phyloP scores from a whole-genome alignment of 2,797 vertebrate species.

The Salarias fasciatus region DNA sequence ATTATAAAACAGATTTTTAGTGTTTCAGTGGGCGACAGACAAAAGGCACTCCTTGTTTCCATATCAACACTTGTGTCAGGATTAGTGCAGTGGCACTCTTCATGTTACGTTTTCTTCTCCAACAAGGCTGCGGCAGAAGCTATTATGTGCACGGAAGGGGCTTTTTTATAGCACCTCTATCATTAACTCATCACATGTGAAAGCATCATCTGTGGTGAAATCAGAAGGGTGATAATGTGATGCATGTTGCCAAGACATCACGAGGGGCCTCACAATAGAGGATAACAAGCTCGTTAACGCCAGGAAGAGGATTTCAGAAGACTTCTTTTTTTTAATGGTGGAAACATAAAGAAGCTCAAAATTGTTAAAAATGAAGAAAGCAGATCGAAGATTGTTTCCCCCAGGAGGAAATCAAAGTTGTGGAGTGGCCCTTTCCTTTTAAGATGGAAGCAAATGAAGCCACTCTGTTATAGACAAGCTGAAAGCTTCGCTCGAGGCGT shows the following conservation, averaged over 20 bases:
- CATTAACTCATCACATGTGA: constrained; percentile 33
- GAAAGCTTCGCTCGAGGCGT: no score
- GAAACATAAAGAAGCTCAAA: not conserved
- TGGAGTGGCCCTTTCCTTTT: not conserved
- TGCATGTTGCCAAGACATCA: constrained; percentile 3
- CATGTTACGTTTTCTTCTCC: not conserved
- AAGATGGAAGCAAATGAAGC: no score
- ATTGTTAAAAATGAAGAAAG: not conserved
- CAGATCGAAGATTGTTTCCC: constrained; percentile 11
- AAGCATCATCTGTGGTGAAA: constrained; percentile 15
- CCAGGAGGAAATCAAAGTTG: constrained; percentile 8
- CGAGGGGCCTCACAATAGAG: not conserved
- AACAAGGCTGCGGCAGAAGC: constrained; percentile 17
- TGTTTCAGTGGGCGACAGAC: no score
- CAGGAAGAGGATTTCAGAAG: no score
- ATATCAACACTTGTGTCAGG: not conserved
- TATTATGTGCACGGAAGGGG: constrained; percentile 1
- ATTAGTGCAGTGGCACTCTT: not conserved
- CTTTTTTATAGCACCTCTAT: constrained; percentile 42
- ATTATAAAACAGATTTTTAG: not conserved
- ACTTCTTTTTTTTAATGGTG: constrained; percentile 2
- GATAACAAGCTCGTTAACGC: not conserved
- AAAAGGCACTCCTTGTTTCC: not conserved
- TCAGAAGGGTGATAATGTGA: constrained; percentile 5
- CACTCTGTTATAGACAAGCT: no score